Conservation (phyloP, 2,888 invertebrate species). For the Silvanus unidentatus region DNA sequence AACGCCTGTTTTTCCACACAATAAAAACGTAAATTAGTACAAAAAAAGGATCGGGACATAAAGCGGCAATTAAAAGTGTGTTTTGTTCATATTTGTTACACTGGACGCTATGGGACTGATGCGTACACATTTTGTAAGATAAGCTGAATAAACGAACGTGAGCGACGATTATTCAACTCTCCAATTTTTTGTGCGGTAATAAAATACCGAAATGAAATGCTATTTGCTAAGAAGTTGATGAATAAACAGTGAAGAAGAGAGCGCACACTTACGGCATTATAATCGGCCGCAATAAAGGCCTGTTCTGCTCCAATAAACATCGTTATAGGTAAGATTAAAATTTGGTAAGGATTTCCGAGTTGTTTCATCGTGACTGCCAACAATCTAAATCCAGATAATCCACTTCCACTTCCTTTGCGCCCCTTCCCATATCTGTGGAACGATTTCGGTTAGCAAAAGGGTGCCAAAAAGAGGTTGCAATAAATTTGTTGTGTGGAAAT, state of each 20-base stretch:
- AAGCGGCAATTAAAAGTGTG: not conserved
- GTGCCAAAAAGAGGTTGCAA: not conserved
- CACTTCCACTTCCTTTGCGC: slow-evolving; percentile 54
- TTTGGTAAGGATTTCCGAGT: slow-evolving; percentile 69
- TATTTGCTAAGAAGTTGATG: no score
- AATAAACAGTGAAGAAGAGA: no score
- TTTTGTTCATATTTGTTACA: not conserved
- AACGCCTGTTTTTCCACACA: slow-evolving; percentile 58
- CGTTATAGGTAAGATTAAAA: slow-evolving; percentile 82
- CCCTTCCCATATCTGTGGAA: slow-evolving; percentile 54
- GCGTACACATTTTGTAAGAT: no score
- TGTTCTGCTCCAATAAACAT: slow-evolving; percentile 92
- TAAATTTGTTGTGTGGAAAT: no score
- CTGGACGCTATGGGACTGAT: no score
- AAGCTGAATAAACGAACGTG: no score
- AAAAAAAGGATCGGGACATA: not conserved
- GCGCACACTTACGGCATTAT: slow-evolving; percentile 60
- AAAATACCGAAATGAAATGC: no score
- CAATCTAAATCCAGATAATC: slow-evolving; percentile 60
- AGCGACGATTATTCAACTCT: no score
- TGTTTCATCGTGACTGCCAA: slow-evolving; percentile 74
- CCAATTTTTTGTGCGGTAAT: no score
- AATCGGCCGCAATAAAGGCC: slow-evolving; percentile 84
- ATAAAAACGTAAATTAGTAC: not conserved
- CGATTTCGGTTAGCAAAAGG: not conserved